Conservation (phyloP, 1,140 invertebrate species). For the Pantala flavescens region DNA sequence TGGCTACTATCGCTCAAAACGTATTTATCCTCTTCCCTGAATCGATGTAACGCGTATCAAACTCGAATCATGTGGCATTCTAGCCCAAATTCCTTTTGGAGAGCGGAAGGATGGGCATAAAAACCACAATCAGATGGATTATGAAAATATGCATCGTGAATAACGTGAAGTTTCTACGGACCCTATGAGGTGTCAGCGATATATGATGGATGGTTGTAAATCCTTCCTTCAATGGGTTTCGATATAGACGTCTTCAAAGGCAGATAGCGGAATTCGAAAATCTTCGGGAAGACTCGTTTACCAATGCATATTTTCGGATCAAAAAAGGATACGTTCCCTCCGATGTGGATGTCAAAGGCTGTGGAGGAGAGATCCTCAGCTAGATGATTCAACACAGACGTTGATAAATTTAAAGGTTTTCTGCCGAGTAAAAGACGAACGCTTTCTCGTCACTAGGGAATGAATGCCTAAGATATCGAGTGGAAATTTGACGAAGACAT, state of each 20-base stretch:
- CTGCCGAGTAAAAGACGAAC: not conserved
- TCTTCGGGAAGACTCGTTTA: slow-evolving; percentile 5
- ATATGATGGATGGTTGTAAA: not conserved
- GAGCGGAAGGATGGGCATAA: not conserved
- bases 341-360: not conserved
- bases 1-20: too few relatives aligned
- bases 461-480: too few relatives aligned
- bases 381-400: not conserved
- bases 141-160: slow-evolving; percentile 7
- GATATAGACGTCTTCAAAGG: not conserved
- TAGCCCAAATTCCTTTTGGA: too few relatives aligned
- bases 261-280: not conserved
- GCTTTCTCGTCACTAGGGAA: too few relatives aligned
- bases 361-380: not conserved
- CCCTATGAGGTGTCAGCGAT: not conserved
- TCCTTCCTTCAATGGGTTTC: not conserved
- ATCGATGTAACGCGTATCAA: too few relatives aligned
- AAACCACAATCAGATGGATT: not conserved
- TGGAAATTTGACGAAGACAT: too few relatives aligned
- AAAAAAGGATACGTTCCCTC: not conserved
- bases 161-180: not conserved
- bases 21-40: too few relatives aligned
- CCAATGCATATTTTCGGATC: slow-evolving; percentile 1
- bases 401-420: slow-evolving; percentile 11
- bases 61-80: too few relatives aligned